A percentile compares a stretch with the other conserved stretches of the same genome.
phyloP scores from a whole-genome alignment of 2,888 invertebrate species.

The Kryphioiulus occultus region DNA sequence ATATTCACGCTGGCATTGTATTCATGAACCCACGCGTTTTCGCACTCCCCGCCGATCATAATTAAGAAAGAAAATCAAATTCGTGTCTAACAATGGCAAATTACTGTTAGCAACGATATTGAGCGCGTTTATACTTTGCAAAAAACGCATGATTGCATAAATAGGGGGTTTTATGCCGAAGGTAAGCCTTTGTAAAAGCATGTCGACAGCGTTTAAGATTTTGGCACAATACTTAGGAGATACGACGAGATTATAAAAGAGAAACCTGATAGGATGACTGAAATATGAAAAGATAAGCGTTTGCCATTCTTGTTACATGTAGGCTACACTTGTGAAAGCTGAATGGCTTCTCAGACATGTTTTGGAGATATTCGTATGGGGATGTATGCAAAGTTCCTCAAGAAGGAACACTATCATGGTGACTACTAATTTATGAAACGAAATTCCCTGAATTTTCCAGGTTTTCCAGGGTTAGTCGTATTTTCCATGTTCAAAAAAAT shows the following conservation, averaged over 20 bases:
- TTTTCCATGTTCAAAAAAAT: too few relatives aligned
- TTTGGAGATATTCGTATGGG: neutral
- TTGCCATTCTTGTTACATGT: neutral
- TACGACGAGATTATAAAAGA: neutral
- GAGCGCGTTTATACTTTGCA: neutral
- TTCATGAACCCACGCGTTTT: neutral
- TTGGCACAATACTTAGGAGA: neutral
- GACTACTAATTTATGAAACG: too few relatives aligned
- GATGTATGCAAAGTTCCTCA: neutral
- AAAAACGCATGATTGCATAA: conserved; percentile 29
- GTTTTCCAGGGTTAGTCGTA: too few relatives aligned
- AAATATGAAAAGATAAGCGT: neutral
- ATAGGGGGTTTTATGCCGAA: neutral
- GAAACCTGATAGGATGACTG: neutral
- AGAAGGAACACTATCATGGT: too few relatives aligned
- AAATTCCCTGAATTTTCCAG: too few relatives aligned
- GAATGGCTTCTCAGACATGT: too few relatives aligned
- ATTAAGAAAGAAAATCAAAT: conserved; percentile 31
- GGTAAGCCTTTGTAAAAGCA: conserved; percentile 12
- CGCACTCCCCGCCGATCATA: conserved; percentile 26
- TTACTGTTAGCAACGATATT: neutral
- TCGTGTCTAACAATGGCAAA: conserved; percentile 35
- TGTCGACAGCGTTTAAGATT: conserved; percentile 14
- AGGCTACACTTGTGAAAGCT: neutral
- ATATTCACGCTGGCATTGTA: neutral